phyloP scores from a whole-genome alignment of 2,113 vertebrate genomes.

The Ceratotherium simum region DNA sequence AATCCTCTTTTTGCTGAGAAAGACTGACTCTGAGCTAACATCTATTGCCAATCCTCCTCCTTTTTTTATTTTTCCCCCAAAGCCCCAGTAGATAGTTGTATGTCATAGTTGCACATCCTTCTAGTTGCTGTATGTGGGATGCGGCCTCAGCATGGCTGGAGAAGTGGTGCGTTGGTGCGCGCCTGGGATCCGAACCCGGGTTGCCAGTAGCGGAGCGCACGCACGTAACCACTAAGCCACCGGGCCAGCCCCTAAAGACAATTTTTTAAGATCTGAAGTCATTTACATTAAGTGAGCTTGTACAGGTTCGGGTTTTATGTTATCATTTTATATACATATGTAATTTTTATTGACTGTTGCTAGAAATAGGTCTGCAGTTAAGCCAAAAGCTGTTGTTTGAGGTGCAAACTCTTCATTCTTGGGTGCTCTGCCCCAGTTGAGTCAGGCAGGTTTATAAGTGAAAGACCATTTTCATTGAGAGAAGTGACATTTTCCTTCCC shows the following conservation, averaged over 20 bases:
- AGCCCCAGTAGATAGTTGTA: no score
- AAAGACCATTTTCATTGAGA: background rate
- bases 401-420: background rate
- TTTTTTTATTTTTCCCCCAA: no score
- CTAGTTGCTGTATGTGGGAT: no score
- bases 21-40: no score
- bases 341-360: slow-evolving; percentile 77
- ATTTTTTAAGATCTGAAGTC: slow-evolving; percentile 59
- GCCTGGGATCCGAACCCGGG: no score
- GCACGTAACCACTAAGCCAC: no score
- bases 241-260: slow-evolving; percentile 59
- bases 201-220: no score
- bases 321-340: background rate
- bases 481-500: background rate
- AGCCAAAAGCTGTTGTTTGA: slow-evolving; percentile 38
- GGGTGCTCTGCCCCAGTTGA: slow-evolving; percentile 5
- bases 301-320: slow-evolving; percentile 27
- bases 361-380: slow-evolving; percentile 73
- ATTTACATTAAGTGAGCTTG: slow-evolving; percentile 72
- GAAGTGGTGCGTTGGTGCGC: no score
- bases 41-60: no score
- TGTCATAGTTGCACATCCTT: no score
- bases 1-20: no score
- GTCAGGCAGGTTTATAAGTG: background rate
- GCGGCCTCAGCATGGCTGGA: no score